A percentile compares a stretch with the other conserved stretches of the same genome.
Conservation (phyloP, 2,797 vertebrate genomes). For the Menidia menidia region DNA sequence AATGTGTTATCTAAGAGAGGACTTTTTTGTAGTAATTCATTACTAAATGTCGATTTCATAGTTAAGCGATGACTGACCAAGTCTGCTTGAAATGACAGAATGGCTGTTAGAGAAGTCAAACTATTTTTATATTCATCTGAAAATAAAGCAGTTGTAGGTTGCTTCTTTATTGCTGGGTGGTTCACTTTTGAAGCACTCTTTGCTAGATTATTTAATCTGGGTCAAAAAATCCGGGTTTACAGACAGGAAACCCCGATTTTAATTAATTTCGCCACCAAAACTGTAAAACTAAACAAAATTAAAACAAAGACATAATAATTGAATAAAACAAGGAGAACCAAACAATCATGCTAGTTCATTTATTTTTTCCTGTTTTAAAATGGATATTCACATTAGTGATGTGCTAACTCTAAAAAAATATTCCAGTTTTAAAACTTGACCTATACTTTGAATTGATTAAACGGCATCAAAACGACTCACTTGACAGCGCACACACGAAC, state of each 20-base stretch:
- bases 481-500: conserved; percentile 20
- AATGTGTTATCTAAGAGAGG: background rate
- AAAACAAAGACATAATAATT: background rate
- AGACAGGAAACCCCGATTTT: background rate
- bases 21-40: background rate
- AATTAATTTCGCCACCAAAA: background rate
- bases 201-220: background rate
- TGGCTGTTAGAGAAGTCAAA: background rate
- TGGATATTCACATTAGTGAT: conserved; percentile 1
- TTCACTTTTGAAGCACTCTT: background rate
- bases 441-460: conserved; percentile 35
- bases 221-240: background rate
- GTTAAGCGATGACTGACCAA: background rate
- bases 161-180: background rate
- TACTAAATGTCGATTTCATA: background rate
- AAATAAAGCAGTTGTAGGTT: background rate
- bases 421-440: conserved; percentile 20
- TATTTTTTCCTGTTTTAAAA: background rate
- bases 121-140: background rate
- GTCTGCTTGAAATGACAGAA: background rate
- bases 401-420: background rate
- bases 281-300: background rate
- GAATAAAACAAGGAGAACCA: background rate
- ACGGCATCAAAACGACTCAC: conserved; percentile 30
- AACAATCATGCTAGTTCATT: background rate